A percentile compares a stretch with the other conserved stretches of the same genome.
Conservation (phyloP, 2,888 invertebrate species). For the Zaprionus bogoriensis region DNA sequence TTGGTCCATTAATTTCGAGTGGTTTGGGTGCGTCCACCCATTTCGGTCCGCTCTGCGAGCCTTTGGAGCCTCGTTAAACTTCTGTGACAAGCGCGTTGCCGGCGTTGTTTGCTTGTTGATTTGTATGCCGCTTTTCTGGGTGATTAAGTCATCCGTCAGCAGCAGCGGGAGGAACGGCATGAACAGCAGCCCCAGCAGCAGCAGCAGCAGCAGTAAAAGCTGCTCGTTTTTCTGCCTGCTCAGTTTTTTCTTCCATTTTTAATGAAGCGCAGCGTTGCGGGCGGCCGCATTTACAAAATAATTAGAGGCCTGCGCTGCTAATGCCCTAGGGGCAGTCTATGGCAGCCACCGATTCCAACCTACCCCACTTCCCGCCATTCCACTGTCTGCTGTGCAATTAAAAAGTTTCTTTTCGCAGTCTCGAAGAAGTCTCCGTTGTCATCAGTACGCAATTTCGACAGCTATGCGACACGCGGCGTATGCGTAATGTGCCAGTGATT, state of each 20-base stretch:
- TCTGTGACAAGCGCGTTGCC: conserved; percentile 55
- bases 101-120: conserved; percentile 58
- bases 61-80: conserved; percentile 54
- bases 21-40: conserved; percentile 18
- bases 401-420: conserved; percentile 28
- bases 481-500: conserved; percentile 55
- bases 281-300: conserved; percentile 54
- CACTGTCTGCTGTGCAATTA: conserved; percentile 47
- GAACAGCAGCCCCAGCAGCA: not conserved
- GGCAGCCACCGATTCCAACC: not conserved
- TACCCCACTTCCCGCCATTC: not conserved
- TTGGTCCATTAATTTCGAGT: conserved; percentile 72
- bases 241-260: conserved; percentile 32
- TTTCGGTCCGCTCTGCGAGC: conserved; percentile 1
- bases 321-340: conserved; percentile 19
- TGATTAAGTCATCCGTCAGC: conserved; percentile 74
- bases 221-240: not conserved
- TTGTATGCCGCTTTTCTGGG: conserved; percentile 74
- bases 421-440: conserved; percentile 34
- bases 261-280: conserved; percentile 61
- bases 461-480: conserved; percentile 37
- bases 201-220: conserved; percentile 18
- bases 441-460: conserved; percentile 46
- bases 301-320: conserved; percentile 39
- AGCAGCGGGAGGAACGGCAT: too few relatives aligned